Conservation (phyloP, 35 echinoderm and acorn worm species). For the Ophiothrix spiculata region DNA sequence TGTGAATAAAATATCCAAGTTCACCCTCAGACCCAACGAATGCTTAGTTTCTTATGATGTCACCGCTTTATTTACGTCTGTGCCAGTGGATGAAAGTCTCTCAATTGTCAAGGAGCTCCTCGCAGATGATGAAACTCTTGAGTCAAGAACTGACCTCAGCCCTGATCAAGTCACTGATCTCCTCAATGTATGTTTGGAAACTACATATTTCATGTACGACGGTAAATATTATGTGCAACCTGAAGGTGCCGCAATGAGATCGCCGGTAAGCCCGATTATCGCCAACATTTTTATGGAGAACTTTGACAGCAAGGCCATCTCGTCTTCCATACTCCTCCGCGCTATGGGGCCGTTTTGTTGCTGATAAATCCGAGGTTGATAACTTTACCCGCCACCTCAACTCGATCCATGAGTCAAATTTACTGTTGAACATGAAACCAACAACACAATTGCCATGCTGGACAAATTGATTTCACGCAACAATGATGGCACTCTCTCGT, state of each 20-base stretch:
- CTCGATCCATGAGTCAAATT: constrained; percentile 5
- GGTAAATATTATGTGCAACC: background rate
- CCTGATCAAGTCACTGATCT: background rate
- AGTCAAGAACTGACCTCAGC: background rate
- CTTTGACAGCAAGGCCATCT: background rate
- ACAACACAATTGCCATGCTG: background rate
- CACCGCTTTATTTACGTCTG: background rate
- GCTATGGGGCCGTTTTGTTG: background rate
- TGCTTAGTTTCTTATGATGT: background rate
- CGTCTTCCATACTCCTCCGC: background rate
- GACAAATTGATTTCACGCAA: background rate
- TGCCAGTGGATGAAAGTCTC: background rate
- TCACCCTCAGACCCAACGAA: background rate
- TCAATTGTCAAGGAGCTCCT: background rate
- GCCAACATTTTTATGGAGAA: background rate
- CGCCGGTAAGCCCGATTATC: background rate
- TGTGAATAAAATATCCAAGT: background rate
- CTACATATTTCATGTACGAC: background rate
- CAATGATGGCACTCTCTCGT: background rate
- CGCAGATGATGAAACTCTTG: background rate
- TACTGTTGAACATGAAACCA: background rate
- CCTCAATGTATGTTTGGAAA: background rate
- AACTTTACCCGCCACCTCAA: too few species aligned
- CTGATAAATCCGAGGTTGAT: too few species aligned
- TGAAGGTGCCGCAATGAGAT: background rate